Conservation (phyloP, 2,113 vertebrate genomes). For the Sinosuthora webbiana region DNA sequence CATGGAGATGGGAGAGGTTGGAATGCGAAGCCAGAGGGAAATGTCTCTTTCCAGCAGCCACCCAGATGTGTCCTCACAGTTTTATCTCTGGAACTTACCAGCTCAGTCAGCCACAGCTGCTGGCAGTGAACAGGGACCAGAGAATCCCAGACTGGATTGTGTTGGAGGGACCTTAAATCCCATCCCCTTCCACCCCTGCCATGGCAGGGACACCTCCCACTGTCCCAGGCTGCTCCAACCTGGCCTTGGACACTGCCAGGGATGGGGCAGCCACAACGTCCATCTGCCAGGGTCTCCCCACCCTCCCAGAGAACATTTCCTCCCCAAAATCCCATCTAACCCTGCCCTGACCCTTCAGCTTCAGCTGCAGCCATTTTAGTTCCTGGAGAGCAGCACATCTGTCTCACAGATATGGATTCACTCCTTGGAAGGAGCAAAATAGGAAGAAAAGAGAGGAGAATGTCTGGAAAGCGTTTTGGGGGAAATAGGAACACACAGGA, state of each 20-base stretch:
- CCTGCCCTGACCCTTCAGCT: neutral
- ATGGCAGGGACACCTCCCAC: neutral
- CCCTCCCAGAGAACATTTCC: neutral
- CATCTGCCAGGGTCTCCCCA: neutral
- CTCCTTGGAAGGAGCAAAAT: neutral
- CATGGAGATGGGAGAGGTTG: neutral
- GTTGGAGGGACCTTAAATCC: neutral
- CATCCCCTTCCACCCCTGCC: neutral
- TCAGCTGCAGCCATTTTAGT: fast-evolving
- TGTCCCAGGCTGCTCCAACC: neutral
- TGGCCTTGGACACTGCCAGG: neutral
- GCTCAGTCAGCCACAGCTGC: neutral
- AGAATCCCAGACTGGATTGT: neutral
- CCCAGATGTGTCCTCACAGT: neutral
- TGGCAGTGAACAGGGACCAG: fast-evolving
- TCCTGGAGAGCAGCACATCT: neutral
- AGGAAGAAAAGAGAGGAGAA: neutral
- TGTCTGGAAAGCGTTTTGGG: neutral
- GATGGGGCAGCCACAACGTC: neutral
- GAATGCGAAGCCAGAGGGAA: neutral
- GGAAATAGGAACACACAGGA: neutral
- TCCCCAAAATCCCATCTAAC: fast-evolving
- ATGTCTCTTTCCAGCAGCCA: neutral
- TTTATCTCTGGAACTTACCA: neutral
- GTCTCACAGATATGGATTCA: neutral